phyloP scores from a whole-genome alignment of 1,140 invertebrate species.

The Lucilia sericata region DNA sequence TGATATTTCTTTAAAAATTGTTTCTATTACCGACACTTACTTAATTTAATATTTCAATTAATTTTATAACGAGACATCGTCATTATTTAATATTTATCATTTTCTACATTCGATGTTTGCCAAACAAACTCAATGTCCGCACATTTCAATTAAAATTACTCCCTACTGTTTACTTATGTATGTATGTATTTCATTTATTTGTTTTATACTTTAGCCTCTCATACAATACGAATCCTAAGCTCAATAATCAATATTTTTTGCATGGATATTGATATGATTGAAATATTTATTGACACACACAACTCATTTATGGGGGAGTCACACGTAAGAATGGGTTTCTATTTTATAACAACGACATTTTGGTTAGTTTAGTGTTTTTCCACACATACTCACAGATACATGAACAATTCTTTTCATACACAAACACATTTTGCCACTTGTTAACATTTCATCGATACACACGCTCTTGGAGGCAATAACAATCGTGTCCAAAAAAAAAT shows the following conservation, averaged over 20 bases:
- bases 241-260: neutral
- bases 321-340: neutral
- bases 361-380: neutral
- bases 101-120: no score
- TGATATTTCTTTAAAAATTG: no score
- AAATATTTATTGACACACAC: conserved; percentile 13
- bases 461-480: neutral
- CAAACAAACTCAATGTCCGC: no score
- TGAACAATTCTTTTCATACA: neutral
- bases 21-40: no score
- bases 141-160: no score
- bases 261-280: conserved; percentile 17
- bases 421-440: neutral
- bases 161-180: neutral
- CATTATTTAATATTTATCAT: no score
- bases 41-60: neutral
- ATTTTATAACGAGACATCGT: neutral
- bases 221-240: neutral
- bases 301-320: neutral
- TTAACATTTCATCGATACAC: conserved; percentile 25
- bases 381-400: neutral
- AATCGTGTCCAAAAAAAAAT: neutral
- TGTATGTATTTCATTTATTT: neutral
- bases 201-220: neutral
- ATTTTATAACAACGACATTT: neutral